A percentile compares a stretch with the other conserved stretches of the same genome.
Evolutionary conservation across 2,113 vertebrate species (phyloP).

Genomic region (Argyrosomus japonicus): DNA sequence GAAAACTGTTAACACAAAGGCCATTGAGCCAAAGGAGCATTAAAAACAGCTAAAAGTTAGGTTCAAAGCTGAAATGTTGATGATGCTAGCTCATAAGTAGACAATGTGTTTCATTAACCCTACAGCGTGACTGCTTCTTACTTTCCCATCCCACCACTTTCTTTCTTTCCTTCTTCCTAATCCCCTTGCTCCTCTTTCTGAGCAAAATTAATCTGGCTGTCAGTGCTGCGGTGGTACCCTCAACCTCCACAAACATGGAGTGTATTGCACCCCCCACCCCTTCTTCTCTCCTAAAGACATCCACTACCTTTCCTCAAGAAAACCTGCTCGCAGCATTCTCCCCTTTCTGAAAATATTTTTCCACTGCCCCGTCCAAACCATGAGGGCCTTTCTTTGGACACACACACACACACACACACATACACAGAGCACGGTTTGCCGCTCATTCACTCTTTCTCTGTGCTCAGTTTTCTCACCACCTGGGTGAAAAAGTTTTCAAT

Average conservation of each 20-base stretch:
- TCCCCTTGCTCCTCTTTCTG: conserved; percentile 16
- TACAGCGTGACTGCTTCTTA: background rate
- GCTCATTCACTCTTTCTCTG: conserved; percentile 43
- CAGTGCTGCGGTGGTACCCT: conserved; percentile 36
- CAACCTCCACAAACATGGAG: conserved; percentile 13
- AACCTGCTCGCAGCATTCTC: conserved; percentile 74
- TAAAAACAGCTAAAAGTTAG: background rate
- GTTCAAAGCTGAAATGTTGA: background rate
- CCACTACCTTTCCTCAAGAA: conserved; percentile 65
- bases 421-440: conserved; percentile 25
- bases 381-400: conserved; percentile 77
- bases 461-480: conserved; percentile 29
- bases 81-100: background rate
- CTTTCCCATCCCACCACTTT: background rate
- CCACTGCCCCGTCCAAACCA: conserved; percentile 81
- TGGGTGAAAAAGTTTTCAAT: conserved; percentile 6
- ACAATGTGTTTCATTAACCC: background rate
- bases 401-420: conserved; percentile 19
- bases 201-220: conserved; percentile 30
- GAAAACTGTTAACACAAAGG: conserved; percentile 21
- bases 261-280: background rate
- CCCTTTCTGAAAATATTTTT: conserved; percentile 80
- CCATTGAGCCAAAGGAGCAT: background rate
- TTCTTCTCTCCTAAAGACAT: conserved; percentile 50
- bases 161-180: conserved; percentile 6